phyloP scores from a whole-genome alignment of 2,113 vertebrate species.

The Silurus glanis region DNA sequence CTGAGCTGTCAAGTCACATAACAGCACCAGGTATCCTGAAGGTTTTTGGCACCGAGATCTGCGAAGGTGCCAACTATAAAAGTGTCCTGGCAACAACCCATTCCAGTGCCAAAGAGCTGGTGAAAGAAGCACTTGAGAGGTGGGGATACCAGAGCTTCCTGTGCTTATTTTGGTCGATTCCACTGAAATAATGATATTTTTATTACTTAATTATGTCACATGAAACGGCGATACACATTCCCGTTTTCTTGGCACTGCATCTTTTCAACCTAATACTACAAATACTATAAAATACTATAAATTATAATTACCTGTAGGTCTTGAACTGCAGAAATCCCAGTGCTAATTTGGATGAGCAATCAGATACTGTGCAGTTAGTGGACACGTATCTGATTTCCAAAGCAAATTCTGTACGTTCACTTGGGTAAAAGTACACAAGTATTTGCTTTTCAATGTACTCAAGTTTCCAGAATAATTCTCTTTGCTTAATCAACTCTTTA shows the following conservation, averaged over 20 bases:
- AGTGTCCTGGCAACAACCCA: conserved; percentile 76
- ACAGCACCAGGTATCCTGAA: conserved; percentile 79
- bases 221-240: not conserved
- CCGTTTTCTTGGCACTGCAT: not conserved
- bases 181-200: not conserved
- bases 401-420: too few relatives aligned
- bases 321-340: not conserved
- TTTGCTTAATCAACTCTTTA: too few relatives aligned
- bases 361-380: not conserved
- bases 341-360: not conserved
- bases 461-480: too few relatives aligned
- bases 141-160: conserved; percentile 51
- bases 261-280: not conserved
- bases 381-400: not conserved
- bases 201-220: not conserved
- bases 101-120: conserved; percentile 76
- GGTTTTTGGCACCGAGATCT: conserved; percentile 78
- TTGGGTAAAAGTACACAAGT: too few relatives aligned
- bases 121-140: conserved; percentile 81
- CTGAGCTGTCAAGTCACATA: conserved; percentile 77
- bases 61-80: conserved; percentile 77
- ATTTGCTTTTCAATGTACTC: too few relatives aligned
- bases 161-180: conserved; percentile 35
- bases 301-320: not conserved
- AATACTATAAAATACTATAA: not conserved